Evolutionary conservation across 2,888 invertebrate genomes (phyloP).

Genomic region (Apodemia hepburni): DNA sequence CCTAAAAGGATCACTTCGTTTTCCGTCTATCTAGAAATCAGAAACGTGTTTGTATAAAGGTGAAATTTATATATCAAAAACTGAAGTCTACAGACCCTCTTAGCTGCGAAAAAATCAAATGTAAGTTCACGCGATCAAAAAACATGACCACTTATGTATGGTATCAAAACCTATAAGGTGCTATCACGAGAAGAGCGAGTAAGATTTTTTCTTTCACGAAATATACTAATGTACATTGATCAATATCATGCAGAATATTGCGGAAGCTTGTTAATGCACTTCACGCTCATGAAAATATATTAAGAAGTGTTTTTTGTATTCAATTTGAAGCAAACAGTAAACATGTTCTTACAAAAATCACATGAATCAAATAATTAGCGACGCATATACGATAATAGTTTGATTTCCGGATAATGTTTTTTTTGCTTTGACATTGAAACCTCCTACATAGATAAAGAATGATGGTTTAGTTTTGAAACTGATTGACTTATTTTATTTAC

Average conservation of each 20-base stretch:
- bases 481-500: not conserved
- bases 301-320: not conserved
- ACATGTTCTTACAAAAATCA: not conserved
- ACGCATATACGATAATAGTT: not conserved
- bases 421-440: constrained; percentile 7
- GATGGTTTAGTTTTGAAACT: not conserved
- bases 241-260: not conserved
- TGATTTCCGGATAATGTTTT: not conserved
- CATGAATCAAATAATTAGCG: constrained; percentile 1
- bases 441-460: not conserved
- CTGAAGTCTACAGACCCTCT: no score
- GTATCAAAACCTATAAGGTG: no score
- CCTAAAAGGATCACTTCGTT: no score
- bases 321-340: constrained; percentile 1
- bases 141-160: no score
- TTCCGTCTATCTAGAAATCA: no score
- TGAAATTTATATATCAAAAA: no score
- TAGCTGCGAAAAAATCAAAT: no score
- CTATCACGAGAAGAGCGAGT: no score
- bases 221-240: not conserved
- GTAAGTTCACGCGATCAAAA: no score
- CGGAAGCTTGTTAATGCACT: constrained; percentile 4
- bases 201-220: not conserved
- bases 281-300: not conserved
- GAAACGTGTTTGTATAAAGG: no score